Evolutionary conservation across 2,113 vertebrate species (phyloP), one percentile per base, ranked within the genome.

Genomic region (Trichechus manatus): DNA sequence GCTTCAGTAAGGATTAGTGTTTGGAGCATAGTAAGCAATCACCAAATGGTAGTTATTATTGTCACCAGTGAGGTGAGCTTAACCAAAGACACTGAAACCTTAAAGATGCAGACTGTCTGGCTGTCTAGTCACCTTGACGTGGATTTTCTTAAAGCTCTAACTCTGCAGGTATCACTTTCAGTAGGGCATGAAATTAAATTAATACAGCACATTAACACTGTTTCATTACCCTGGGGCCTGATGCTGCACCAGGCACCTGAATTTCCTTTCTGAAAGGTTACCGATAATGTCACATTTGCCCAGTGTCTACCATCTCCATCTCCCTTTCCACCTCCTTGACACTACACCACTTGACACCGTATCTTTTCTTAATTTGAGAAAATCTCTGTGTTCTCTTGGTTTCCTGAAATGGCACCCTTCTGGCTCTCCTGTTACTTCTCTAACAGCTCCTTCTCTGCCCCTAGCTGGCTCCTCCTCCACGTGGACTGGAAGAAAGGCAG

Each of bases 341-440:
- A 66, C 6, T 4, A 27, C 7, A 29, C n/a, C 17, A 78, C 31
- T n/a, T 31, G 10, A 42, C 1, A 31, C 3, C 5, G 36, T 53
- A 44, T 63, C 47, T 56, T n/a, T 44, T 61, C 50, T 50, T 95
- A 20, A 79, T 44, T 25, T 74, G 75, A 91, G 68, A 94, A 92
- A 93, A 84, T 80, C 64, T 53, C 33, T 23, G 11, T 66, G 83
- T 50, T 77, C 56, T 89, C 50, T 80, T 70, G 23, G 27, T 50
- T 96, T 95, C 75, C 61, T 29, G 87, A 59, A 79, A 29, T 42
- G 2, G 22, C 5, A 75, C 33, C 64, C 64, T 81, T 64, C 44
- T 39, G 44, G 53, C 53, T 79, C 47, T 72, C 64, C 19, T 42
- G 36, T 53, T 22, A 47, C 50, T 39, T 59, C 85, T 89, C 20